phyloP scores from a whole-genome alignment of 2,113 vertebrate species.

The Rafetus swinhoei region DNA sequence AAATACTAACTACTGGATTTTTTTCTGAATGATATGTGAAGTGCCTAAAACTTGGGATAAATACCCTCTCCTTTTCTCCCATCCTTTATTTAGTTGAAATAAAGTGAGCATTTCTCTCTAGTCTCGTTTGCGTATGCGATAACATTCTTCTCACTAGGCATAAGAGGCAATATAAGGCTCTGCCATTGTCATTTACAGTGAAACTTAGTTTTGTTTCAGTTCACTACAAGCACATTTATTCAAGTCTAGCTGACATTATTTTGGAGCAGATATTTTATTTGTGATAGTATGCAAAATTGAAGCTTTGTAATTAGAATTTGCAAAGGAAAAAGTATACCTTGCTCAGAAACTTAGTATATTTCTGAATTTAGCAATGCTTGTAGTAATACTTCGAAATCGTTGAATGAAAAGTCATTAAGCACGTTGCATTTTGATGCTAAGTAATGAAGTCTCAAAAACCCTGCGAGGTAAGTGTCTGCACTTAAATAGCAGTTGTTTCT shows the following conservation, averaged over 20 bases:
- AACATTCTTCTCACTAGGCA: not conserved
- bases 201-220: not conserved
- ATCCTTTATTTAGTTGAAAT: not conserved
- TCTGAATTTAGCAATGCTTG: not conserved
- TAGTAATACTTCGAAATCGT: not conserved
- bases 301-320: not conserved
- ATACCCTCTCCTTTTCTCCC: not conserved
- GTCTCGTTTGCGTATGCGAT: not conserved
- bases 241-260: not conserved
- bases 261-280: not conserved
- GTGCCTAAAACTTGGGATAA: not conserved
- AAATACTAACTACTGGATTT: not conserved
- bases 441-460: not conserved
- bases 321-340: not conserved
- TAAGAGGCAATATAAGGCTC: not conserved
- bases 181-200: not conserved
- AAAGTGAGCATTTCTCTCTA: not conserved
- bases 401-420: not conserved
- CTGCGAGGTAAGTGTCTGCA: not conserved
- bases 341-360: not conserved
- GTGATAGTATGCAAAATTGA: not conserved
- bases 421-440: not conserved
- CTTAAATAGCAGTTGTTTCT: not conserved
- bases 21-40: not conserved
- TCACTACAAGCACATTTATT: not conserved